Evolutionary conservation across 2,888 invertebrate genomes (phyloP).

Genomic region (Agrotis exclamationis): DNA sequence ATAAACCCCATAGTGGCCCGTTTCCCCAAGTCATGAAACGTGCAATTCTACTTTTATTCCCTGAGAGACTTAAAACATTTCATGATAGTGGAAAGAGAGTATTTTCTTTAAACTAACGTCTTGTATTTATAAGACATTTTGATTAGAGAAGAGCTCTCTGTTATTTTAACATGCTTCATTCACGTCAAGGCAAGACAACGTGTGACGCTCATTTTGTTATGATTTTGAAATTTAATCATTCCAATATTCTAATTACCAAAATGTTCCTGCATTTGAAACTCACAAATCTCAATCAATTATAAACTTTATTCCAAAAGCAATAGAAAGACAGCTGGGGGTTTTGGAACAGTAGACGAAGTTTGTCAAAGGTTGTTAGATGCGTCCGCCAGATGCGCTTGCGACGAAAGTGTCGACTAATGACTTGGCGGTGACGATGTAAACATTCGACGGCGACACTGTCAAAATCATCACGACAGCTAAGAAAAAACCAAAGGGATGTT

Average conservation of each 20-base stretch:
- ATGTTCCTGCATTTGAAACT: not conserved
- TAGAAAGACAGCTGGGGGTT: not conserved
- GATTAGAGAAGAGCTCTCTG: constrained; percentile 15
- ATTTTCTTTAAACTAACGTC: constrained; percentile 14
- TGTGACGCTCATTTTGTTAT: constrained; percentile 70
- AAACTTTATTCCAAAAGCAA: not conserved
- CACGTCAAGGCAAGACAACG: constrained; percentile 64
- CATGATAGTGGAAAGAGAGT: not conserved
- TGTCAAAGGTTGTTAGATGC: constrained; percentile 66
- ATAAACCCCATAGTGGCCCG: constrained; percentile 20
- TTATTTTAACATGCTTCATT: constrained; percentile 57
- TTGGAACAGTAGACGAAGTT: constrained; percentile 15
- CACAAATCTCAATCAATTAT: not conserved
- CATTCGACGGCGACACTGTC: constrained; percentile 83
- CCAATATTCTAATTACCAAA: constrained; percentile 66
- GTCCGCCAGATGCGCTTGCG: constrained; percentile 84
- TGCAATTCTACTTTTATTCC: constrained; percentile 20
- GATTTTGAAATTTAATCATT: constrained; percentile 80
- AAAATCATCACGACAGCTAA: constrained; percentile 81
- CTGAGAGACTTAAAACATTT: constrained; percentile 23
- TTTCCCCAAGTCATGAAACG: constrained; percentile 23
- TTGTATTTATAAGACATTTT: constrained; percentile 21
- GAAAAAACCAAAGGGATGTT: constrained; percentile 75
- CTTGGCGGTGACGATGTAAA: constrained; percentile 87
- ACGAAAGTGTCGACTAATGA: constrained; percentile 87